These are phyloP conservation scores for Argyra leucocephala DNA, from an alignment of 2,888 invertebrate species.

Conservation along the genomic window DNA sequence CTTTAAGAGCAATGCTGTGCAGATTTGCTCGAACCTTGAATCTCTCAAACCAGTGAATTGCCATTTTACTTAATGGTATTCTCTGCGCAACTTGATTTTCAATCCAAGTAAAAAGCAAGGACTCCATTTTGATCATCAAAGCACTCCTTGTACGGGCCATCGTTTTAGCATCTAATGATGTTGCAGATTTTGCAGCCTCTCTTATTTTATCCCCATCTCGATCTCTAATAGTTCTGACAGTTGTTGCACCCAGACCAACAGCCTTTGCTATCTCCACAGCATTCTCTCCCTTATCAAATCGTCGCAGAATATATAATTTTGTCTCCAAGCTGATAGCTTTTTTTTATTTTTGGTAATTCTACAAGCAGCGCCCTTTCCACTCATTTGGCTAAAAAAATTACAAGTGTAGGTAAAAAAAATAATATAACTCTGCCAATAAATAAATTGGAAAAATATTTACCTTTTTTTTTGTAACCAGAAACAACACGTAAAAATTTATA, in stretches of 20 bases:
- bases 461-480: slow-evolving; percentile 18
- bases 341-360: slow-evolving; percentile 17
- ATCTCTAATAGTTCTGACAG: slow-evolving; percentile 25
- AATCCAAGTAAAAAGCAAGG: slow-evolving; percentile 24
- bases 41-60: slow-evolving; percentile 26
- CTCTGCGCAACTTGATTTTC: slow-evolving; percentile 23
- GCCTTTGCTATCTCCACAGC: slow-evolving; percentile 21
- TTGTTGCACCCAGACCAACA: slow-evolving; percentile 16
- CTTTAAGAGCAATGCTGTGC: slow-evolving; percentile 24
- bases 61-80: slow-evolving; percentile 26
- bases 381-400: slow-evolving; percentile 21
- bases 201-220: slow-evolving; percentile 25
- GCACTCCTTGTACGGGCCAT: slow-evolving; percentile 23
- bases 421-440: slow-evolving; percentile 14
- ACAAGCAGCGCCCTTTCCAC: slow-evolving; percentile 17
- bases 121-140: slow-evolving; percentile 24
- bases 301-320: slow-evolving; percentile 23
- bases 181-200: slow-evolving; percentile 24
- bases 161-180: slow-evolving; percentile 23
- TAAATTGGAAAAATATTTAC: slow-evolving; percentile 16
- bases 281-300: slow-evolving; percentile 23
- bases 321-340: slow-evolving; percentile 21
- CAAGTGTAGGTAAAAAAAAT: slow-evolving; percentile 14
- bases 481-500: slow-evolving; percentile 18
- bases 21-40: slow-evolving; percentile 18